Evolutionary conservation across 2,888 invertebrate genomes (phyloP).

Genomic region (Minunthozetes semirufus): DNA sequence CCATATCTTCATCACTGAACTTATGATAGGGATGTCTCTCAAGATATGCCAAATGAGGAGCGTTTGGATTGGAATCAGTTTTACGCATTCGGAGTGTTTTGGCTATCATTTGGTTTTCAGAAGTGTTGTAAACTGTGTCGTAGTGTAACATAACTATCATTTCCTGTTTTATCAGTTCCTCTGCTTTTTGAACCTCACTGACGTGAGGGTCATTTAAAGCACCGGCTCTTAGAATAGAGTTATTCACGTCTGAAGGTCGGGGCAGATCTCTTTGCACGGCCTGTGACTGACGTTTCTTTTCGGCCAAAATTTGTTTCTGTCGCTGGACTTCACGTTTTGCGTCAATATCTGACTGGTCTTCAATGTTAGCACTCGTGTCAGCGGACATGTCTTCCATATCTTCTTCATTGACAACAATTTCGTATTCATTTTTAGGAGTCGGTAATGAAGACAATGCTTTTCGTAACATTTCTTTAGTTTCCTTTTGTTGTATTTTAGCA

Average conservation of each 20-base stretch:
- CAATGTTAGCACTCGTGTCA: conserved; percentile 54
- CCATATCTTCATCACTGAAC: conserved; percentile 59
- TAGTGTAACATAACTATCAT: conserved; percentile 92
- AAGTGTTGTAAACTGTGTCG: conserved; percentile 74
- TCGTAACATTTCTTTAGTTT: conserved; percentile 64
- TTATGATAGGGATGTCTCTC: conserved; percentile 78
- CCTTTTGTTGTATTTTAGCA: conserved; percentile 44
- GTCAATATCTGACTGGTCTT: conserved; percentile 82
- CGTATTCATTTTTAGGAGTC: conserved; percentile 90
- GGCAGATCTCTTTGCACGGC: conserved; percentile 78
- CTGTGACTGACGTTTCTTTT: conserved; percentile 69
- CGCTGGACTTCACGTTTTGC: conserved; percentile 60
- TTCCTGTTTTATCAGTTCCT: conserved; percentile 90
- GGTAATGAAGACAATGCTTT: conserved; percentile 74
- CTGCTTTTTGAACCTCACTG: conserved; percentile 81
- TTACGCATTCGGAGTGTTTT: conserved; percentile 45
- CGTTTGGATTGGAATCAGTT: conserved; percentile 53
- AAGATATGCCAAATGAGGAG: conserved; percentile 65
- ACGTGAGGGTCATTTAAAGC: conserved; percentile 55
- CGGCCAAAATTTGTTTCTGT: conserved; percentile 51
- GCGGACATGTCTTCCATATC: conserved; percentile 50
- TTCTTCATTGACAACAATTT: conserved; percentile 87
- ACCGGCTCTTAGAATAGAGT: conserved; percentile 65
- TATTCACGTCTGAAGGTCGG: conserved; percentile 77
- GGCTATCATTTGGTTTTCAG: conserved; percentile 47